Evolutionary conservation across 2,888 invertebrate species (phyloP).

Genomic region (Cosmorhoe ocellata): DNA sequence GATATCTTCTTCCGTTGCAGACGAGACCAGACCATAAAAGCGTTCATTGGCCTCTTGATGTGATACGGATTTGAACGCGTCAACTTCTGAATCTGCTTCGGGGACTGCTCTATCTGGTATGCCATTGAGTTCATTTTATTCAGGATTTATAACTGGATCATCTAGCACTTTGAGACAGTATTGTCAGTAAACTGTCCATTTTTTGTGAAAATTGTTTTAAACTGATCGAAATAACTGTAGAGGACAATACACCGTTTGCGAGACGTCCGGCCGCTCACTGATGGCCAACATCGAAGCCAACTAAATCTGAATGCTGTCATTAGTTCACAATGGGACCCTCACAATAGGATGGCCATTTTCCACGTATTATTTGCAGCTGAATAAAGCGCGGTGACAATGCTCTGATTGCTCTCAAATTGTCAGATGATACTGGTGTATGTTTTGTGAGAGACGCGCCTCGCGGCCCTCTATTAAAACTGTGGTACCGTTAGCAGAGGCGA

Average conservation of each 20-base stretch:
- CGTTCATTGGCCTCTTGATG: slow-evolving; percentile 98
- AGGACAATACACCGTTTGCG: slow-evolving; percentile 40
- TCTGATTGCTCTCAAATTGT: slow-evolving; percentile 82
- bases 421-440: slow-evolving; percentile 79
- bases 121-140: slow-evolving; percentile 48
- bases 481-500: slow-evolving; percentile 23
- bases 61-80: slow-evolving; percentile 84
- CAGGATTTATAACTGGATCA: not conserved
- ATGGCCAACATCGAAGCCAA: slow-evolving; percentile 63
- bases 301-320: slow-evolving; percentile 75
- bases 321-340: slow-evolving; percentile 70
- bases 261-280: slow-evolving; percentile 63
- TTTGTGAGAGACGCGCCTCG: slow-evolving; percentile 68
- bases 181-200: not conserved
- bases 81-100: slow-evolving; percentile 56
- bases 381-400: slow-evolving; percentile 82
- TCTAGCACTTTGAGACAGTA: slow-evolving; percentile 1
- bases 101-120: slow-evolving; percentile 55
- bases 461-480: slow-evolving; percentile 60
- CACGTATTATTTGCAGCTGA: slow-evolving; percentile 80
- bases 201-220: slow-evolving; percentile 8
- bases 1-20: slow-evolving; percentile 93
- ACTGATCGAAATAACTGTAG: not conserved
- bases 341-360: slow-evolving; percentile 80
- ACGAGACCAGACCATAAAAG: slow-evolving; percentile 99